Percentiles rank a stretch among this genome's conserved stretches.
Evolutionary conservation across 2,113 vertebrate genomes (phyloP).

Genomic region (Noturus placidus): DNA sequence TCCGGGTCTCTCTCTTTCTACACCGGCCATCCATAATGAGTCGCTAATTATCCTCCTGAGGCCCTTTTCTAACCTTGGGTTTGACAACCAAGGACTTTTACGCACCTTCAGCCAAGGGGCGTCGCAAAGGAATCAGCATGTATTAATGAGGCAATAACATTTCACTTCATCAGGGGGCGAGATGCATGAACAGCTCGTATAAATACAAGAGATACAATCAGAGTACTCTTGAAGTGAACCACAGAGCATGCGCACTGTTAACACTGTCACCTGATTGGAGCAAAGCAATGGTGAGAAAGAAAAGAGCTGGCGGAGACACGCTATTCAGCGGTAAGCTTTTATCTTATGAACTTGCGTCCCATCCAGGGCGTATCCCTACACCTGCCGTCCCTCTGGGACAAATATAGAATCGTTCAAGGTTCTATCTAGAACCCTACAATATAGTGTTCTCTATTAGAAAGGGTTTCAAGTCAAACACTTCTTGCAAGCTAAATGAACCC

Average conservation of each 20-base stretch:
- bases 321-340: background rate
- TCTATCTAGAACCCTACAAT: background rate
- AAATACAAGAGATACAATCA: slow-evolving; percentile 19
- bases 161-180: slow-evolving; percentile 29
- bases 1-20: background rate
- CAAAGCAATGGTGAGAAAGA: slow-evolving; percentile 1
- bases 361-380: background rate
- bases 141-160: slow-evolving; percentile 53
- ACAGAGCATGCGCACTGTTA: background rate
- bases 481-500: background rate
- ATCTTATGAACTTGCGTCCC: background rate
- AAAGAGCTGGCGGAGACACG: background rate
- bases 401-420: background rate
- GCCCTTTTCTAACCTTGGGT: slow-evolving; percentile 48
- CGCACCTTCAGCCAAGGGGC: slow-evolving; percentile 40
- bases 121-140: slow-evolving; percentile 41
- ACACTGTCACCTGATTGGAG: slow-evolving; percentile 11
- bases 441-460: background rate
- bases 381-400: background rate
- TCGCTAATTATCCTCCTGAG: slow-evolving; percentile 54
- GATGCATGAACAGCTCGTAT: background rate
- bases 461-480: background rate
- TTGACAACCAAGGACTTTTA: slow-evolving; percentile 52
- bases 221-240: background rate
- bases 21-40: slow-evolving; percentile 46